Evolutionary conservation across 2,797 vertebrate genomes (phyloP), one percentile per base, ranked within the genome.

Genomic region (Lepilemur septentrionalis): DNA sequence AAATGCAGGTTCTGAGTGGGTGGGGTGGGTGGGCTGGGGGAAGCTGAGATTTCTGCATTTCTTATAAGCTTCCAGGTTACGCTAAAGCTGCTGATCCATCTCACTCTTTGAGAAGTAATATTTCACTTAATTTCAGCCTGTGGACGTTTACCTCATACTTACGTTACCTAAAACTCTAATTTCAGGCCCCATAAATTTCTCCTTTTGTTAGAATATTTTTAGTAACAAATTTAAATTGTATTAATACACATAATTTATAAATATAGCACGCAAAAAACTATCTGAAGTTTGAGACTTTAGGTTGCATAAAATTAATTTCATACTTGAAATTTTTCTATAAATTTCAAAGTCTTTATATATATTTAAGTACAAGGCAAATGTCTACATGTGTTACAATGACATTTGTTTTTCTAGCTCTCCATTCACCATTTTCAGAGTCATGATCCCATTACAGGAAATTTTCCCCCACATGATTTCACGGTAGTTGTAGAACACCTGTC

Each of bases 301-400:
- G 35, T 73, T 92, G 4, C 8, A 78, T 65, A 69, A 93, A 96
- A 80, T 73, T 46, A 95, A 85, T 52, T 83, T 85, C 35, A 25
- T 63, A 41, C 32, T 85, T 91, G 35, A 63, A 38, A 17, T 30
- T 88, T 88, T 87, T 92, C 35, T 67, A 12, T 84, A 83, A 86
- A 50, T 83, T 91, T 25, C 41, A 63, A 73, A 95, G 25, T 76
- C 50, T 70, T 67, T 35, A 20, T 67, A n/a, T 70, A 18, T 38
- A 46, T 94, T 55, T 76, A 90, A 87, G 25, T 75, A 32, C 28
- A 87, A 6, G 46, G 84, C 75, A 65, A 89, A 61, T 69, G 55
- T 70, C 61, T 92, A 57, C 9, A 23, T 25, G 2, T 55, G 41
- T 89, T 85, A 81, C 48, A 79, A 1, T 88, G 30, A 70, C 12